These are phyloP conservation scores for Cephonodes hylas DNA, from an alignment of 2,888 invertebrate genomes.

Conservation along the genomic window DNA sequence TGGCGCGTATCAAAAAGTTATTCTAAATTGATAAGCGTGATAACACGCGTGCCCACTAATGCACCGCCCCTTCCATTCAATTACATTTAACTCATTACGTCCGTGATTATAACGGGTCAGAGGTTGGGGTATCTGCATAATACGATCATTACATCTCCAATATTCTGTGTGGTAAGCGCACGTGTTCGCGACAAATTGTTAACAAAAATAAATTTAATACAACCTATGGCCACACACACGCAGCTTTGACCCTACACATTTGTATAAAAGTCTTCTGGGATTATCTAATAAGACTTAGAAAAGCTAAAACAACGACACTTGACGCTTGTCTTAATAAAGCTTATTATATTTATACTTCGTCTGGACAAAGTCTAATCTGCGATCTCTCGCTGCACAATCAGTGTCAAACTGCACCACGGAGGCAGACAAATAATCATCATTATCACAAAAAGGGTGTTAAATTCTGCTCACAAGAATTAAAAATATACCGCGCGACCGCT, in stretches of 20 bases:
- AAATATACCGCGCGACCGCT: constrained; percentile 28
- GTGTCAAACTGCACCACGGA: too few species aligned
- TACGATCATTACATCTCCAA: constrained; percentile 41
- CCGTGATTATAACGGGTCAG: constrained; percentile 56
- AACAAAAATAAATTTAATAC: too few species aligned
- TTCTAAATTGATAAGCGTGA: constrained; percentile 72
- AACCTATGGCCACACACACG: too few species aligned
- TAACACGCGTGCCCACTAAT: constrained; percentile 63
- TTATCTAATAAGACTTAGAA: too few species aligned
- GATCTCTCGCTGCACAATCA: too few species aligned
- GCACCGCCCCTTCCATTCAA: constrained; percentile 69
- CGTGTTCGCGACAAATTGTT: constrained; percentile 59
- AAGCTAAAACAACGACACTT: too few species aligned
- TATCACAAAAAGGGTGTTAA: constrained; percentile 18
- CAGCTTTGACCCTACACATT: too few species aligned
- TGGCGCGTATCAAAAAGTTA: constrained; percentile 68
- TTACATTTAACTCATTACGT: constrained; percentile 65
- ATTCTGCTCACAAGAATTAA: constrained; percentile 32
- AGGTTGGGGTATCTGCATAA: constrained; percentile 45
- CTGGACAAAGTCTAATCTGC: too few species aligned
- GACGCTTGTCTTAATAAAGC: too few species aligned
- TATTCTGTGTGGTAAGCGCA: constrained; percentile 40
- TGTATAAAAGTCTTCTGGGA: too few species aligned
- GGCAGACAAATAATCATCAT: constrained; percentile 35
- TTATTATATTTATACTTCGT: too few species aligned